These are phyloP conservation scores for Agrypnia vestita DNA, from an alignment of 1,140 invertebrate species.

Conservation along the genomic window DNA sequence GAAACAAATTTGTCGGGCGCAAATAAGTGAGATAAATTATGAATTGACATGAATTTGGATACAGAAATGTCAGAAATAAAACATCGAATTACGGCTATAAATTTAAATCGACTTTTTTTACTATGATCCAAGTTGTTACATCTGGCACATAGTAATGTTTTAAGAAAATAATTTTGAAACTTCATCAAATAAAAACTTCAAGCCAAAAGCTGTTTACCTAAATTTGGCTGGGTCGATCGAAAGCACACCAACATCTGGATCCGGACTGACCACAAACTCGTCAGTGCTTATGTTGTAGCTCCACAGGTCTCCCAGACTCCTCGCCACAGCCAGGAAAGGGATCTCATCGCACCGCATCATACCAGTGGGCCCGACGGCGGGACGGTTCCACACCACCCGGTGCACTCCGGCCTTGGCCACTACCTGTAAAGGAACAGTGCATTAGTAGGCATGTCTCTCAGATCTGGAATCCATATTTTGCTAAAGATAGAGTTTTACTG, in stretches of 20 bases:
- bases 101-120: too few species aligned
- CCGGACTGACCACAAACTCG: conserved; percentile 96
- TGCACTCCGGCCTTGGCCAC: conserved; percentile 94
- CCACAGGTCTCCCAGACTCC: conserved; percentile 97
- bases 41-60: too few species aligned
- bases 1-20: too few species aligned
- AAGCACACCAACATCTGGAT: conserved; percentile 94
- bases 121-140: too few species aligned
- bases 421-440: conserved; percentile 63
- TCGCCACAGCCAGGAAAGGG: conserved; percentile 95
- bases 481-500: too few species aligned
- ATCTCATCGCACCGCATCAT: conserved; percentile 94
- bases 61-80: too few species aligned
- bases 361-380: conserved; percentile 83
- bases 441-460: background rate
- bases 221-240: conserved; percentile 85
- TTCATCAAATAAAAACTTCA: too few species aligned
- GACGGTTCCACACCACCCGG: conserved; percentile 97
- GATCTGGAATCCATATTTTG: too few species aligned
- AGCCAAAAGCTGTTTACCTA: conserved; percentile 64
- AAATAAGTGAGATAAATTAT: too few species aligned
- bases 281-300: conserved; percentile 93
- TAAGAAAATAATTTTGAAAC: too few species aligned
- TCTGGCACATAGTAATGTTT: too few species aligned
- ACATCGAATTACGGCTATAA: too few species aligned